These are phyloP conservation scores for Pseudococcus viburni DNA, from an alignment of 2,888 invertebrate genomes.

Conservation along the genomic window DNA sequence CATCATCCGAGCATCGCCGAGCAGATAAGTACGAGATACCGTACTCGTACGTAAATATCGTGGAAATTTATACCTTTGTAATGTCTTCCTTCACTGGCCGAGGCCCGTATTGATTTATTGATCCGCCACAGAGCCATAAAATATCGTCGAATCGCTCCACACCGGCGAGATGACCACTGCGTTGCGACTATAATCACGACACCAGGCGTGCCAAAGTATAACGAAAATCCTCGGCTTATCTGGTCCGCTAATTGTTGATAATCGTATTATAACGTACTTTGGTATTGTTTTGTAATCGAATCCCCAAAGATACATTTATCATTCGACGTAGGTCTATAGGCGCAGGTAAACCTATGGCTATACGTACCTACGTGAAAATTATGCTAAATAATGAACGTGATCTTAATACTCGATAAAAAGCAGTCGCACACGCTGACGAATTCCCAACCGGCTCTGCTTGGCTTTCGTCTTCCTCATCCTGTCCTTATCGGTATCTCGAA, in stretches of 20 bases:
- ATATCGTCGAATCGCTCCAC: neutral
- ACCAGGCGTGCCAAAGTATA: neutral
- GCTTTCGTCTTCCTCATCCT: neutral
- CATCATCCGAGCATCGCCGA: neutral
- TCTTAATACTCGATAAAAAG: neutral
- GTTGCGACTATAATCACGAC: constrained; percentile 16
- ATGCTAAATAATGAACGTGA: constrained; percentile 20
- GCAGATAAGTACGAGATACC: neutral
- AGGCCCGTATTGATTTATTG: neutral
- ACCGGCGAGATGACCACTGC: neutral
- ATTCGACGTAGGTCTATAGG: constrained; percentile 19
- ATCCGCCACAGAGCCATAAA: neutral
- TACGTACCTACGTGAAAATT: constrained; percentile 25
- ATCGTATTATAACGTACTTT: neutral
- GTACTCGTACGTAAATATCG: neutral
- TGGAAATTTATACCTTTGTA: neutral
- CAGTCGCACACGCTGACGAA: neutral
- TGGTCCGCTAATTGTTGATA: constrained; percentile 5
- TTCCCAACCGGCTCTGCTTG: neutral
- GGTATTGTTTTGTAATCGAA: constrained; percentile 36
- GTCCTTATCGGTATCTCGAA: neutral
- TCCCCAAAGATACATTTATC: constrained; percentile 12
- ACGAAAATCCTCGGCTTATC: neutral
- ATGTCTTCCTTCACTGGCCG: neutral
- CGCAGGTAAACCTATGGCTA: too few relatives aligned